Percentiles rank a stretch among this genome's conserved stretches.
Evolutionary conservation across 1,140 invertebrate species (phyloP).

Genomic region (Dinoponera quadriceps): DNA sequence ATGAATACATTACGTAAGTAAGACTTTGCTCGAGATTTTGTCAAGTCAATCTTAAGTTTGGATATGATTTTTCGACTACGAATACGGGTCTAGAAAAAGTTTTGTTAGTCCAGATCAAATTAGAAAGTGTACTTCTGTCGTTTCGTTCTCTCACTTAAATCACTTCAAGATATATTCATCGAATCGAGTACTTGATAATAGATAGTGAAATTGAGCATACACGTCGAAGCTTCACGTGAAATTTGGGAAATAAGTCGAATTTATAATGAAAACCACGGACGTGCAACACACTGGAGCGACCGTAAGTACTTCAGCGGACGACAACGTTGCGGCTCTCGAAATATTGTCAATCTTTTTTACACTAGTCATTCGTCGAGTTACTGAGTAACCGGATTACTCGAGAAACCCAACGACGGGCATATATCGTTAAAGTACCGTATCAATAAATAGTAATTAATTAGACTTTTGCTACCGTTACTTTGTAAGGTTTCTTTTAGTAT

Average conservation of each 20-base stretch:
- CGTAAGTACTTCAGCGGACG: constrained; percentile 53
- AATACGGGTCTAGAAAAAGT: too few species aligned
- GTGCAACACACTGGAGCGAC: constrained; percentile 63
- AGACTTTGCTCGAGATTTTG: too few species aligned
- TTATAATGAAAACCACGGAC: background rate
- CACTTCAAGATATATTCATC: background rate
- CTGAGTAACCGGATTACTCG: constrained; percentile 36
- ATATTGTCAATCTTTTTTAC: constrained; percentile 84
- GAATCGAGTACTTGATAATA: background rate
- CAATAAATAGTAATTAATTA: constrained; percentile 77
- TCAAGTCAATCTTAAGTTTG: too few species aligned
- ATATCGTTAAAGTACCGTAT: constrained; percentile 72
- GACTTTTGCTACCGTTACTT: constrained; percentile 80
- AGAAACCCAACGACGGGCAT: constrained; percentile 37
- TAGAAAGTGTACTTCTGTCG: background rate
- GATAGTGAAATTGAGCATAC: background rate
- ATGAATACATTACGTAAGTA: too few species aligned
- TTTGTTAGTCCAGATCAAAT: background rate
- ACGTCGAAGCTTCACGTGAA: background rate
- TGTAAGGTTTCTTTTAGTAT: constrained; percentile 75
- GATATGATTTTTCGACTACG: too few species aligned
- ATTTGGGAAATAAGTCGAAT: background rate
- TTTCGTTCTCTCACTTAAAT: background rate
- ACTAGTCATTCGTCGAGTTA: constrained; percentile 67
- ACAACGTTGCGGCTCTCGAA: constrained; percentile 78